Base-by-base conservation (phyloP, 2,797 vertebrate species). In the Cygnus olor region DNA sequence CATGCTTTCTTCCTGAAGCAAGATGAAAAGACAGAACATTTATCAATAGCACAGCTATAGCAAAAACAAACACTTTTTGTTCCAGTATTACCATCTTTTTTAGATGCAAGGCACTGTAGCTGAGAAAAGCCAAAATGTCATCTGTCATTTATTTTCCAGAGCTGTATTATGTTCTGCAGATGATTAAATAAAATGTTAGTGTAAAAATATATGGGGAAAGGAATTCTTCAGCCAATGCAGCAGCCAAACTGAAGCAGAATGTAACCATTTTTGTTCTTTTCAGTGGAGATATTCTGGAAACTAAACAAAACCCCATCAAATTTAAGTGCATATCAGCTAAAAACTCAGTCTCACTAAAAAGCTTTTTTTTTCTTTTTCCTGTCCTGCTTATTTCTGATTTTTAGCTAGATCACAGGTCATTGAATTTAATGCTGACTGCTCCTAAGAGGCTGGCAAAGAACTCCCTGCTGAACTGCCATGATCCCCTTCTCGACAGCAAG, bases 1-100 rank as follows among this genome's bases (percentile, higher is more conserved):
- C 96, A 97, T 94, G 91, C 84, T 94, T 97, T 95, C 92, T 93
- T 95, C 77, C 76, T 89, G 80, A 97, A 97, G 92, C 71, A 88
- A 96, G 96, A 96, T 91, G 93, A 97, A 96, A 95, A 96, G 88
- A 94, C 89, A 95, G 93, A 88, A 94, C 85, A 92, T 92, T 96
- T 95, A 96, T 95, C 97, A 90, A 85, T 70, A 96, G 94, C 40
- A 92, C 79, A 97, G 94, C 79, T 89, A 44, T 51, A 78, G 94
- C 65, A 95, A 94, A 96, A 96, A 49, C 92, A 97, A 97, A 96
- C 82, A 94, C 32, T 91, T 92, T 90, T 94, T 92, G 71, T 91
- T 95, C 93, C 92, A 93, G 21, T 77, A 88, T 88, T 79, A 87
- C 58, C 54, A 91, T 85, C 47, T 92, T 91, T 95, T 96, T 93